These are phyloP conservation scores for Drosophila funebris DNA, from an alignment of 1,140 invertebrate genomes.

Conservation along the genomic window DNA sequence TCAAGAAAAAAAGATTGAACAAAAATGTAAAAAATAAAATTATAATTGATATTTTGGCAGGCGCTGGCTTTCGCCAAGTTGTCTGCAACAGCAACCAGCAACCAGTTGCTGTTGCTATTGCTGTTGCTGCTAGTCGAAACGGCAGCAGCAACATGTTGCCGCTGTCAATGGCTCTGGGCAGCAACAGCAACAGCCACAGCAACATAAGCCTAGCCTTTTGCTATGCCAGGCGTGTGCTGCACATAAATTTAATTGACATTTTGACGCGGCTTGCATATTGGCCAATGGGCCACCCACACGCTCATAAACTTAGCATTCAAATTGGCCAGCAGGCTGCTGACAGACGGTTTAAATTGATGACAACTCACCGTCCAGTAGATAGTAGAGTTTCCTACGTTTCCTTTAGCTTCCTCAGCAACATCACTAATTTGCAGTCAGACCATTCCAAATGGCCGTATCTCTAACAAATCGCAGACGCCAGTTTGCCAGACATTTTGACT, in stretches of 20 bases:
- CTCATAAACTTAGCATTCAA: constrained; percentile 48
- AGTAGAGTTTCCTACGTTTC: background rate
- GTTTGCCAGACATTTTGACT: constrained; percentile 60
- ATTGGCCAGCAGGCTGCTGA: constrained; percentile 6
- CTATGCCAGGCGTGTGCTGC: constrained; percentile 54
- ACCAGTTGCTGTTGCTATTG: background rate
- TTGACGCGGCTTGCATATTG: constrained; percentile 61
- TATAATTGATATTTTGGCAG: constrained; percentile 39
- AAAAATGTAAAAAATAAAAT: constrained; percentile 30
- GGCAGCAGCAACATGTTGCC: constrained; percentile 56
- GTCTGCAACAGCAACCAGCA: constrained; percentile 24
- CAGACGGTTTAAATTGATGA: background rate
- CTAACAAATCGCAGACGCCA: constrained; percentile 63
- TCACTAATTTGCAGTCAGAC: background rate
- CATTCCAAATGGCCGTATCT: constrained; percentile 17
- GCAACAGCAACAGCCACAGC: background rate
- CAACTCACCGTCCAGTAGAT: background rate
- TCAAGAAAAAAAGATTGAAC: background rate
- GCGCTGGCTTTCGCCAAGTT: constrained; percentile 21
- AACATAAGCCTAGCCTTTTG: constrained; percentile 26
- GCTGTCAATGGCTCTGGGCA: background rate
- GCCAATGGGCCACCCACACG: constrained; percentile 50
- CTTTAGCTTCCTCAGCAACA: background rate
- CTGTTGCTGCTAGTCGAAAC: constrained; percentile 1
- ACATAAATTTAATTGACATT: constrained; percentile 72